Evolutionary conservation across 1,140 invertebrate genomes (phyloP).

Genomic region (Drosophila obscura): DNA sequence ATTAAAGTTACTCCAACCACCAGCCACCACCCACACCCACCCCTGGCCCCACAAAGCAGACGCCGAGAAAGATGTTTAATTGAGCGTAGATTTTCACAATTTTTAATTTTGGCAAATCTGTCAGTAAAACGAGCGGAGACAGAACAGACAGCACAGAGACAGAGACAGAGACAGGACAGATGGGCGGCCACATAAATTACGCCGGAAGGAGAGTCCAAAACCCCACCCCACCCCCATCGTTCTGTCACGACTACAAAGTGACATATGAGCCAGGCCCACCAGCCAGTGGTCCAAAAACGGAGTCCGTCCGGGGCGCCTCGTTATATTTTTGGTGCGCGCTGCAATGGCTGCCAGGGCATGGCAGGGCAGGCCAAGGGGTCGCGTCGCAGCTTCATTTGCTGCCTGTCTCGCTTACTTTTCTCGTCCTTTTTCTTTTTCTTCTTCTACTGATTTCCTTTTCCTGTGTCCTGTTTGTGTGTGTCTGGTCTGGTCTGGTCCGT

Average conservation of each 20-base stretch:
- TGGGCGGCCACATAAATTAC: conserved; percentile 54
- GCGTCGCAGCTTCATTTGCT: conserved; percentile 18
- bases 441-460: conserved; percentile 1
- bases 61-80: conserved; percentile 10
- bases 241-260: conserved; percentile 47
- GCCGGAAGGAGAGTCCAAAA: background rate
- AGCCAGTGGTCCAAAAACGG: background rate
- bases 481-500: no score
- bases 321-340: conserved; percentile 37
- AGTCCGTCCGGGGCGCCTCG: conserved; percentile 1
- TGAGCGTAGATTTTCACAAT: conserved; percentile 19
- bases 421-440: no score
- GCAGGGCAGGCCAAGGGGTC: no score
- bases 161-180: conserved; percentile 13
- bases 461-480: background rate
- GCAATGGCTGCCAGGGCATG: conserved; percentile 26
- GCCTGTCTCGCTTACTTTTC: background rate
- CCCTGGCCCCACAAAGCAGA: background rate
- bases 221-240: background rate
- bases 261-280: conserved; percentile 39
- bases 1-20: conserved; percentile 2
- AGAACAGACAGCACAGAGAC: no score
- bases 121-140: background rate
- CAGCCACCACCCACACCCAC: no score
- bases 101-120: conserved; percentile 45